Percentiles rank a stretch among this genome's conserved stretches.
Evolutionary conservation across 2,797 vertebrate genomes (phyloP).

Genomic region (Anisognathus igniventris): DNA sequence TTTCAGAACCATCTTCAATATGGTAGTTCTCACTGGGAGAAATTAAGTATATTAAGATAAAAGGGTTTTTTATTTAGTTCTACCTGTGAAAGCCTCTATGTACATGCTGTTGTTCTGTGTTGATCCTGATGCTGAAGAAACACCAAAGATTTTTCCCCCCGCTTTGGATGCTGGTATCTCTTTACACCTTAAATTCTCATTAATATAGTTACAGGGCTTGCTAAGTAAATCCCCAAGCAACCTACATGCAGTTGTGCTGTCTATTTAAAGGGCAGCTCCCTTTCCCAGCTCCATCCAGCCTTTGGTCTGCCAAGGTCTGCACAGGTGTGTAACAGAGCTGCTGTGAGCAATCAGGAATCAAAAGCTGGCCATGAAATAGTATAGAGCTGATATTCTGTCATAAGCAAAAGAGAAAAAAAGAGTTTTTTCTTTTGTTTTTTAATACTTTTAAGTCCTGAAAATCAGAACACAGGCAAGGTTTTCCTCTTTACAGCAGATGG

Average conservation of each 20-base stretch:
- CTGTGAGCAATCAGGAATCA: background rate
- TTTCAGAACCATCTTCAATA: background rate
- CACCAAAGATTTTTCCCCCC: rapidly evolving
- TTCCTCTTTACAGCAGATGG: background rate
- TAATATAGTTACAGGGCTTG: background rate
- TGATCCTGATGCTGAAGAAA: background rate
- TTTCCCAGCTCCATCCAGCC: background rate
- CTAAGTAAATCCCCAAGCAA: background rate
- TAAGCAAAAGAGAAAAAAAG: background rate
- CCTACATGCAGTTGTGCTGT: background rate
- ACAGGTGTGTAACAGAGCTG: rapidly evolving
- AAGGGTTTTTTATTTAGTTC: background rate
- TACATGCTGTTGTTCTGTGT: background rate
- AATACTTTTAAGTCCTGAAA: background rate
- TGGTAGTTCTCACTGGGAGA: background rate
- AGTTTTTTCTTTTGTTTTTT: background rate
- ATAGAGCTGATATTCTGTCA: background rate
- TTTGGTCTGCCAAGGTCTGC: background rate
- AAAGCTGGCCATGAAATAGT: background rate
- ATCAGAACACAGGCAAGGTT: background rate
- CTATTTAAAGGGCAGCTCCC: background rate
- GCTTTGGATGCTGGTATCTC: background rate
- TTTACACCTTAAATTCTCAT: background rate
- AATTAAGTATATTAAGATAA: background rate
- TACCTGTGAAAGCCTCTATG: background rate